phyloP scores from a whole-genome alignment of 2,113 vertebrate genomes.

The Puffinus mauretanicus region DNA sequence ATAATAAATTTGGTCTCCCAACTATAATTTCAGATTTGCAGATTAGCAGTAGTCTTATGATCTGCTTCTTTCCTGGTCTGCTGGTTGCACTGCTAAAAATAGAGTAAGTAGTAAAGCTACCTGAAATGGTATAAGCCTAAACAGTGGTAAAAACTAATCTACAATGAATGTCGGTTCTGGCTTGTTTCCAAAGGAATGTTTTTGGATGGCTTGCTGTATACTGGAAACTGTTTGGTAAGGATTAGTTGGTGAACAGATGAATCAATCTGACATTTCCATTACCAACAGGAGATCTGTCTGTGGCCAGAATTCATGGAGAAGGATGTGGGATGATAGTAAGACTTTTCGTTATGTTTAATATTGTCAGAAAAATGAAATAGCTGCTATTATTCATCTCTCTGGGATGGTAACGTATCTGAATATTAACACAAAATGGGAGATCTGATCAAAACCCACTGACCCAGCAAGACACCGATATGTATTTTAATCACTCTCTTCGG shows the following conservation, averaged over 20 bases:
- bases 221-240: constrained; percentile 35
- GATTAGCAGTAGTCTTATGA: constrained; percentile 43
- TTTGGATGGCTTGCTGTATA: background rate
- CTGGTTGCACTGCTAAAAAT: constrained; percentile 43
- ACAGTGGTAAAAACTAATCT: constrained; percentile 32
- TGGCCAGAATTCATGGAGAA: constrained; percentile 33
- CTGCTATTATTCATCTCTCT: constrained; percentile 38
- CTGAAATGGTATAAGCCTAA: background rate
- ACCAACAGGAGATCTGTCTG: constrained; percentile 39
- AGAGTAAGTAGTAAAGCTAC: constrained; percentile 17
- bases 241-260: constrained; percentile 45
- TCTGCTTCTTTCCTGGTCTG: constrained; percentile 11
- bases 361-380: constrained; percentile 53
- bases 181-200: constrained; percentile 1
- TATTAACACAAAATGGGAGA: constrained; percentile 20
- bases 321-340: constrained; percentile 12
- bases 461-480: background rate
- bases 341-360: constrained; percentile 52
- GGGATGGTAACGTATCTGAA: background rate
- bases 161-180: background rate
- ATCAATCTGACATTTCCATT: constrained; percentile 74
- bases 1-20: constrained; percentile 1
- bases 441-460: constrained; percentile 48
- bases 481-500: constrained; percentile 19
- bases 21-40: constrained; percentile 49